Evolutionary conservation across 2,888 invertebrate genomes (phyloP).

Genomic region (Drosophila hawaiiensis): DNA sequence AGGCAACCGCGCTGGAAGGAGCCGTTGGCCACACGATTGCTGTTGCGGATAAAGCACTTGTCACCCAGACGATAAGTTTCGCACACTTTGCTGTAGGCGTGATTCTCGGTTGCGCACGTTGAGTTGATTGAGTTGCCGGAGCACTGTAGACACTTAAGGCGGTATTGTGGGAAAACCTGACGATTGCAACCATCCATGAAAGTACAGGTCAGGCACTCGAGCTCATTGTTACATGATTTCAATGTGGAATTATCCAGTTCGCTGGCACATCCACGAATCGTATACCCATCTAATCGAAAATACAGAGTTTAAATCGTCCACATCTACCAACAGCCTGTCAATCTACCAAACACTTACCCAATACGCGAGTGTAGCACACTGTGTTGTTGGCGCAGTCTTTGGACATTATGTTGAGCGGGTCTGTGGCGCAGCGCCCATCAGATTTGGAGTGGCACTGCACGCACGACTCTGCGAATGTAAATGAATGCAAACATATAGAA

Average conservation of each 20-base stretch:
- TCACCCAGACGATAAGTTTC: slow-evolving; percentile 80
- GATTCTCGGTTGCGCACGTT: slow-evolving; percentile 74
- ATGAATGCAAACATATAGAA: neutral
- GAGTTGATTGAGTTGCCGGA: slow-evolving; percentile 72
- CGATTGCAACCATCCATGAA: slow-evolving; percentile 82
- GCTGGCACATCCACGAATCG: slow-evolving; percentile 81
- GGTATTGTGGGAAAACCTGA: slow-evolving; percentile 78
- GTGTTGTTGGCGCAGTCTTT: slow-evolving; percentile 75
- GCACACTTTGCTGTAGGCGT: slow-evolving; percentile 67
- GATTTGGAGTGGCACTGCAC: slow-evolving; percentile 81
- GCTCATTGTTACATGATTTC: slow-evolving; percentile 74
- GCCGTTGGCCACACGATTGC: slow-evolving; percentile 55
- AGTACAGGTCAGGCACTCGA: slow-evolving; percentile 77
- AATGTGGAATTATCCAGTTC: slow-evolving; percentile 77
- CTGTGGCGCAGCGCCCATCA: slow-evolving; percentile 79
- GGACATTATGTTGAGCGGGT: slow-evolving; percentile 73
- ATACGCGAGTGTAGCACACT: slow-evolving; percentile 76
- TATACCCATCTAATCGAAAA: slow-evolving; percentile 71
- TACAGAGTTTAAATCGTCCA: neutral
- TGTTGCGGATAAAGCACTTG: slow-evolving; percentile 81
- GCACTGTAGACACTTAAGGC: slow-evolving; percentile 82
- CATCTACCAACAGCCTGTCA: neutral
- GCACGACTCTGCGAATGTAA: slow-evolving; percentile 74
- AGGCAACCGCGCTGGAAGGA: slow-evolving; percentile 84
- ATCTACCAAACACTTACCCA: slow-evolving; percentile 58